These are phyloP conservation scores for Brachionus plicatilis DNA, from an alignment of 1,140 invertebrate genomes.

Conservation along the genomic window DNA sequence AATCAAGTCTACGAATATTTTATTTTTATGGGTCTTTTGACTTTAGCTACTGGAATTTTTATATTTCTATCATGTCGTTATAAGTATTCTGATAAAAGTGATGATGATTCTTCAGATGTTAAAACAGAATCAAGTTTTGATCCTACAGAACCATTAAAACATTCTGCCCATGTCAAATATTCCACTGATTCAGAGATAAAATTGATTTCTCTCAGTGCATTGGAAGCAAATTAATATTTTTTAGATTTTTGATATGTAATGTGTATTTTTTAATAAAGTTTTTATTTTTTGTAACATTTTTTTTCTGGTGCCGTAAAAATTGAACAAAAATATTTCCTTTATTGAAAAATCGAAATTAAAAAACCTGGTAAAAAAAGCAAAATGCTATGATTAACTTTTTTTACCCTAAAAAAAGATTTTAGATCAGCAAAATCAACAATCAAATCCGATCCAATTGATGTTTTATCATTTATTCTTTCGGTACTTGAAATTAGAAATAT, in stretches of 20 bases:
- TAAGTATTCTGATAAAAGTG: slow-evolving; percentile 48
- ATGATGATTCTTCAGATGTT: neutral
- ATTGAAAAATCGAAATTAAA: too few species aligned
- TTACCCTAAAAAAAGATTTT: too few species aligned
- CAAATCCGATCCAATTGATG: too few species aligned
- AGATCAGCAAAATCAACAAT: too few species aligned
- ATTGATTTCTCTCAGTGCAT: neutral
- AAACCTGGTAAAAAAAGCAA: too few species aligned
- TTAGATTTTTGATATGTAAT: neutral
- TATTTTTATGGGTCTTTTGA: slow-evolving; percentile 78
- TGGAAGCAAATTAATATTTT: neutral
- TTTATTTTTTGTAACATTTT: neutral
- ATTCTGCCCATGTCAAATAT: neutral
- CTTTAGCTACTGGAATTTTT: slow-evolving; percentile 73
- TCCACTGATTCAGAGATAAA: neutral
- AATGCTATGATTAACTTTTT: too few species aligned
- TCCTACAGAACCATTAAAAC: neutral
- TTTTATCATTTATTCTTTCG: too few species aligned
- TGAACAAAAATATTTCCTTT: too few species aligned
- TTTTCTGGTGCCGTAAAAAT: too few species aligned
- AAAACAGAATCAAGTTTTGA: neutral
- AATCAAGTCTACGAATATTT: slow-evolving; percentile 67
- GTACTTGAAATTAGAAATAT: too few species aligned
- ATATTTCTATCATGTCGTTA: slow-evolving; percentile 65
- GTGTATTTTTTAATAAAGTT: neutral